Conservation (phyloP, 2,797 vertebrate genomes). For the Hippoglossus hippoglossus region DNA sequence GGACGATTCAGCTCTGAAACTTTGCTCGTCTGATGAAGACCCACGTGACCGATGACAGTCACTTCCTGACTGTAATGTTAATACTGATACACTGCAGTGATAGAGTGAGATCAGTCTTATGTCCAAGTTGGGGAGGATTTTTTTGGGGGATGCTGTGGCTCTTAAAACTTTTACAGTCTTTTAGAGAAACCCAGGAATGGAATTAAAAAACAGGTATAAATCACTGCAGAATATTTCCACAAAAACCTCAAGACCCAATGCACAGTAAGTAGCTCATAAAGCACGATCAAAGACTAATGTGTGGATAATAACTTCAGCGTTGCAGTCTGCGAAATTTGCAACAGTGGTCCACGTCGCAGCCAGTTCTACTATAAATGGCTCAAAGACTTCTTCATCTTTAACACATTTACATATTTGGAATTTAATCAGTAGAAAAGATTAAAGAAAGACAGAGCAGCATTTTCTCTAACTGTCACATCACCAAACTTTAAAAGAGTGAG, state of each 20-base stretch:
- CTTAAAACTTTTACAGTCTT: constrained; percentile 16
- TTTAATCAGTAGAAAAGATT: constrained; percentile 49
- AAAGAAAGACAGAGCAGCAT: constrained; percentile 56
- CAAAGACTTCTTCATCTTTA: constrained; percentile 53
- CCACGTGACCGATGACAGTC: background rate
- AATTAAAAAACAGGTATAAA: constrained; percentile 36
- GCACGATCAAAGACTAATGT: constrained; percentile 63
- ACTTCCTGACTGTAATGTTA: background rate
- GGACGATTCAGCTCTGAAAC: constrained; percentile 11
- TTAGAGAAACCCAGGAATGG: constrained; percentile 18
- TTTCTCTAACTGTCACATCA: constrained; percentile 59
- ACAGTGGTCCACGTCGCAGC: constrained; percentile 32
- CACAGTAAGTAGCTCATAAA: constrained; percentile 58
- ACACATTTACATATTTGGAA: constrained; percentile 65
- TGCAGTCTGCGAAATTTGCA: constrained; percentile 35
- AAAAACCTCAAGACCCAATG: constrained; percentile 35
- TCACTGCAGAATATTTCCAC: constrained; percentile 28
- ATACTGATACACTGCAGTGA: constrained; percentile 3
- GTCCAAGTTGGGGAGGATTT: constrained; percentile 17
- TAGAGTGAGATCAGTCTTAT: constrained; percentile 4
- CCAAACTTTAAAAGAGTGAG: constrained; percentile 49
- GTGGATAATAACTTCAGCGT: constrained; percentile 61
- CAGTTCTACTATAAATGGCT: constrained; percentile 52
- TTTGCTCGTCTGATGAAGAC: constrained; percentile 26
- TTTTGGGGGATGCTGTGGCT: constrained; percentile 12